These are phyloP conservation scores for Hofmannophila pseudospretella DNA, from an alignment of 2,888 invertebrate species.

Conservation along the genomic window DNA sequence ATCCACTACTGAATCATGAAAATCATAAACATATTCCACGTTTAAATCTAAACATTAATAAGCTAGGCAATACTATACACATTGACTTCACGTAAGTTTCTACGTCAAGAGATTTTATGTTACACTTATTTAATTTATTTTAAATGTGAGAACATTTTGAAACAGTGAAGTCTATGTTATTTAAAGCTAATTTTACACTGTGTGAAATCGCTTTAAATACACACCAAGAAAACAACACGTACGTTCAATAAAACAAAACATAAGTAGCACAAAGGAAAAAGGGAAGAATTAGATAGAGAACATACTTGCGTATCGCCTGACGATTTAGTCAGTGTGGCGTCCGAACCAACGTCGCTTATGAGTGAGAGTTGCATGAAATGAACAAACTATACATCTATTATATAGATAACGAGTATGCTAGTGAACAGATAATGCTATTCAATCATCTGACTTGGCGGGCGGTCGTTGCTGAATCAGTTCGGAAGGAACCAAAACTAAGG, in stretches of 20 bases:
- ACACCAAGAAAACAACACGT: constrained; percentile 1
- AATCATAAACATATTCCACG: not conserved
- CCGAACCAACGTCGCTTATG: constrained; percentile 73
- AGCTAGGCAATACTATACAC: not conserved
- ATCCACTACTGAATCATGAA: not conserved
- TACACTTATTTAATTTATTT: no score
- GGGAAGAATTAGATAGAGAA: constrained; percentile 40
- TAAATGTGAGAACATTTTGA: not conserved
- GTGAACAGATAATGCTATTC: constrained; percentile 13
- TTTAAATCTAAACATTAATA: not conserved
- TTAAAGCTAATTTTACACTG: not conserved
- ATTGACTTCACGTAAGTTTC: not conserved
- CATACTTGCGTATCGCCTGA: constrained; percentile 74
- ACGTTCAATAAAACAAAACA: constrained; percentile 28
- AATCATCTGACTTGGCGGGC: constrained; percentile 12
- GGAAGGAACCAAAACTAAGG: not conserved
- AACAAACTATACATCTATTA: constrained; percentile 76
- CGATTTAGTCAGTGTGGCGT: constrained; percentile 69
- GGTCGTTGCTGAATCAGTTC: not conserved
- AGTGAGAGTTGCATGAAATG: constrained; percentile 78
- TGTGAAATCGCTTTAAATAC: not conserved
- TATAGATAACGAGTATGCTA: constrained; percentile 31
- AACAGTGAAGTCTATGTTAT: not conserved
- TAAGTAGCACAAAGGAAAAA: constrained; percentile 18
- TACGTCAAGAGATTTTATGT: no score